phyloP scores from a whole-genome alignment of 2,888 invertebrate species.

The Ichneumoninae sp. region DNA sequence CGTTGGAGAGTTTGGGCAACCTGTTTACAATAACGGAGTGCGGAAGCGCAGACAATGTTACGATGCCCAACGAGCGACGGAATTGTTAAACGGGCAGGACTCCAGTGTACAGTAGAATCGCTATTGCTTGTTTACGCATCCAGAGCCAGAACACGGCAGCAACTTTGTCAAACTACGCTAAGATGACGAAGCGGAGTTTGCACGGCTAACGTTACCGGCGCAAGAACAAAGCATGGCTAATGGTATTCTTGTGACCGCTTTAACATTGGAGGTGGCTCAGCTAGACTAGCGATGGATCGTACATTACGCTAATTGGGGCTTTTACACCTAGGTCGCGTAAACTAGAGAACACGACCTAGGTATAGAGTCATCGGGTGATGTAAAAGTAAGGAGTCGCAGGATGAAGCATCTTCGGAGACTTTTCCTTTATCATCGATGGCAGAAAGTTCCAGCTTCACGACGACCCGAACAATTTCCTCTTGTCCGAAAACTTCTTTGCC shows the following conservation, averaged over 20 bases:
- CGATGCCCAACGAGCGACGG: not conserved
- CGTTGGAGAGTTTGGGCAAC: slow-evolving; percentile 6
- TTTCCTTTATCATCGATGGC: too few species aligned
- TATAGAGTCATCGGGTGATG: too few species aligned
- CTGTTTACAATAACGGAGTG: slow-evolving; percentile 26
- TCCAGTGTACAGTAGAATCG: not conserved
- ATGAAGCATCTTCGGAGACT: not conserved
- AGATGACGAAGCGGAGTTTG: not conserved
- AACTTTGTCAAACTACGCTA: not conserved
- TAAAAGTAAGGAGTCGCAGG: not conserved
- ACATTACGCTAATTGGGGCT: too few species aligned
- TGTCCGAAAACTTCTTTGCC: slow-evolving; percentile 29
- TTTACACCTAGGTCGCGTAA: too few species aligned
- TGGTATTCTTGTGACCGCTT: not conserved
- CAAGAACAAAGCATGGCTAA: not conserved
- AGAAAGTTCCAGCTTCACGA: not conserved
- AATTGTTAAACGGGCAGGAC: not conserved
- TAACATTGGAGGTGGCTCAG: not conserved
- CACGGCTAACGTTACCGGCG: not conserved
- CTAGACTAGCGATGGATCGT: too few species aligned
- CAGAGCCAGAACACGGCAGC: not conserved
- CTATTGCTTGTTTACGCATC: not conserved
- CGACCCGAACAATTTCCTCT: slow-evolving; percentile 15
- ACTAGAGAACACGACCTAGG: too few species aligned
- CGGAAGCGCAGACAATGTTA: not conserved